phyloP scores from a whole-genome alignment of 2,888 invertebrate species.

The Nasonovia ribisnigri region DNA sequence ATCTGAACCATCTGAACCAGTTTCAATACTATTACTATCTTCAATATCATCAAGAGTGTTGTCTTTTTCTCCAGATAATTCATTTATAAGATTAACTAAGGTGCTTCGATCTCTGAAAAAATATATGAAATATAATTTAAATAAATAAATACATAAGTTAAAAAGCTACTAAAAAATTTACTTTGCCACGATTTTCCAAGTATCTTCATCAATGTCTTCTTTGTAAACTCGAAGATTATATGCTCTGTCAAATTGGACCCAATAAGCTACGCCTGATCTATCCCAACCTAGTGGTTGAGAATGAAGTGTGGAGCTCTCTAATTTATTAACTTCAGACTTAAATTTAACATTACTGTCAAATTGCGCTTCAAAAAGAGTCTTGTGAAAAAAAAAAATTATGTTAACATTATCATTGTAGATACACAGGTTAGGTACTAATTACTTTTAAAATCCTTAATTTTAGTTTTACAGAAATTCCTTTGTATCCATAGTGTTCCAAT shows the following conservation, averaged over 20 bases:
- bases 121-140: slow-evolving; percentile 61
- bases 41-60: slow-evolving; percentile 68
- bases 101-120: slow-evolving; percentile 82
- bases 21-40: slow-evolving; percentile 68
- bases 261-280: slow-evolving; percentile 90
- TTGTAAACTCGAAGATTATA: slow-evolving; percentile 92
- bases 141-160: neutral
- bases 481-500: slow-evolving; percentile 94
- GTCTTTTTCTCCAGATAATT: slow-evolving; percentile 74
- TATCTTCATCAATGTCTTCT: slow-evolving; percentile 96
- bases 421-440: slow-evolving; percentile 68
- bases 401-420: neutral
- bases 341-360: slow-evolving; percentile 95
- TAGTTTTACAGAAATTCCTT: slow-evolving; percentile 87
- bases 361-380: slow-evolving; percentile 90
- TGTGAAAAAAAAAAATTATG: slow-evolving; percentile 71
- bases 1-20: slow-evolving; percentile 70
- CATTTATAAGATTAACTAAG: slow-evolving; percentile 82
- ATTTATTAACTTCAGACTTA: slow-evolving; percentile 86
- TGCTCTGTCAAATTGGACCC: slow-evolving; percentile 91
- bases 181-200: slow-evolving; percentile 93
- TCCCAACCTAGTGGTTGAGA: slow-evolving; percentile 92
- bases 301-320: slow-evolving; percentile 84
- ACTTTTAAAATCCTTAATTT: slow-evolving; percentile 93
- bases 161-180: slow-evolving; percentile 70